Evolutionary conservation across 2,888 invertebrate species (phyloP).

Genomic region (Cataglyphis rosenhaueri): DNA sequence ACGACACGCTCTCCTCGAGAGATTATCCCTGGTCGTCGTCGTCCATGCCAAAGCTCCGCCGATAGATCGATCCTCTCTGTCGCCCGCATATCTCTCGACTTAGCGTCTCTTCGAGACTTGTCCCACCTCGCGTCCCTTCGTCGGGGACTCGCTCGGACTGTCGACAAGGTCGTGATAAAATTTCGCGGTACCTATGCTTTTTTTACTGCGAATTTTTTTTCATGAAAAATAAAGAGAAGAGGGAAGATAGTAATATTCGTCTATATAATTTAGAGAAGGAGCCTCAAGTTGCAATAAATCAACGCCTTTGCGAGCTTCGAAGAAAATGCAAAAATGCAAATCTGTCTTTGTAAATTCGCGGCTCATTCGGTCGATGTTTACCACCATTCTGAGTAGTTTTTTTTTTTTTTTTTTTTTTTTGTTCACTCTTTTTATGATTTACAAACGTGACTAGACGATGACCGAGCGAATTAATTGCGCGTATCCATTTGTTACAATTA

Average conservation of each 20-base stretch:
- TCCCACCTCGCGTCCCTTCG: constrained; percentile 57
- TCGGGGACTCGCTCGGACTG: constrained; percentile 55
- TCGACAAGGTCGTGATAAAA: constrained; percentile 60
- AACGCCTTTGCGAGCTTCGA: not conserved
- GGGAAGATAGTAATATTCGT: not conserved
- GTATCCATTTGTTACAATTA: constrained; percentile 43
- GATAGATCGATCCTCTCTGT: constrained; percentile 83
- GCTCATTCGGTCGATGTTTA: not conserved
- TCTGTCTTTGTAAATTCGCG: not conserved
- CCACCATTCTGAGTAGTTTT: not conserved
- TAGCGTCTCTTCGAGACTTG: constrained; percentile 61
- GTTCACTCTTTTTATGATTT: not conserved
- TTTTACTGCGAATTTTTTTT: not conserved
- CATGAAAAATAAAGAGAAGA: not conserved
- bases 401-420: too few species aligned
- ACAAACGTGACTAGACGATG: not conserved
- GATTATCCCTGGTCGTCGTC: constrained; percentile 68
- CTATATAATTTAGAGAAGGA: not conserved
- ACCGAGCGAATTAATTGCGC: constrained; percentile 33
- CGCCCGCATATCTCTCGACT: constrained; percentile 80
- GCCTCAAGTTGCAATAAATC: not conserved
- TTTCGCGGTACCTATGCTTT: constrained; percentile 19
- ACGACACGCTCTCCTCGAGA: constrained; percentile 72
- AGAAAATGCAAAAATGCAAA: too few species aligned
- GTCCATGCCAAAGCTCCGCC: constrained; percentile 72